Base-by-base conservation (phyloP, 2,888 invertebrate species). In the Agriopis aurantiaria region DNA sequence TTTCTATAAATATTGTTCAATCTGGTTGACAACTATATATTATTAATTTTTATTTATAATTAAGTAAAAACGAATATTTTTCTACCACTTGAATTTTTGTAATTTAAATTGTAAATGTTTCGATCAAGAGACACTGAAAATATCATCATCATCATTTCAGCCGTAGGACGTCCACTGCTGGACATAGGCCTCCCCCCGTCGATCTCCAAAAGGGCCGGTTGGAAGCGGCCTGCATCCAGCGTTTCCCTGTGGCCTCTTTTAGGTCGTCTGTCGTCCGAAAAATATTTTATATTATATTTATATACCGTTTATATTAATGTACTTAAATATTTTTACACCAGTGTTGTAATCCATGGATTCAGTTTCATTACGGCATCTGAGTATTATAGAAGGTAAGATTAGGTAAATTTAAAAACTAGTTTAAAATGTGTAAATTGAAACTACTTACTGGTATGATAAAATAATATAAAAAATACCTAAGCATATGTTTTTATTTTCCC, bases 301-400 rank as follows among this genome's bases (percentile, higher is more conserved):
- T 33, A 7, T 33, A 53, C 17, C 23, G 17, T 46, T 17, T 43
- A 62, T 53, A n/a, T 53, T 33, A 41, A 70, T 76, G 77, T 78
- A 77, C 76, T 77, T 78, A 77, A 73, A 72, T 74, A 71, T 67
- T 68, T 71, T 65, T 70, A 66, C 69, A 64, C 78, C 76, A 75
- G 78, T 80, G 75, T 71, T 65, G 63, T 55, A n/a, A 55, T 23
- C 57, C 8, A 64, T 65, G 59, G 65, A 67, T 74, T 68, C 65
- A 51, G 17, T 79, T 68, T 75, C 71, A 65, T 73, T 77, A 76
- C 80, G 78, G 80, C 82, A 82, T 82, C 79, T 80, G 80, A 86
- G 86, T 86, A 86, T 86, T 78, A 78, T 75, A 75, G 71, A 23
- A 69, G 52, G 56, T 77, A 77, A 77, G 75, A 61, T 51, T 66